Percentiles rank a stretch among this genome's conserved stretches.
Evolutionary conservation across 2,888 invertebrate species (phyloP).

Genomic region (Pemphredon lugubris): DNA sequence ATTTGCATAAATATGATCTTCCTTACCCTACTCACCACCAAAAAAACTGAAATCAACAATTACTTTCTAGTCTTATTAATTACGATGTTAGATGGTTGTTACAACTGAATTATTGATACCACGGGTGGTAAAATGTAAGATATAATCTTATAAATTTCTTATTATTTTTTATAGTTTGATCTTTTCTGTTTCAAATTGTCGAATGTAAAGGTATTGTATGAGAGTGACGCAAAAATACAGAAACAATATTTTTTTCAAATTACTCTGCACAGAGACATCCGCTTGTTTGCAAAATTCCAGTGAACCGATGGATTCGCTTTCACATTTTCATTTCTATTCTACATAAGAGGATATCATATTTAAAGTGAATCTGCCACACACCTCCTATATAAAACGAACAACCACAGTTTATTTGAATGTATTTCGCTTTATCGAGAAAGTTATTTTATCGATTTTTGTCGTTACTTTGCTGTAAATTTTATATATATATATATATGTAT

Average conservation of each 20-base stretch:
- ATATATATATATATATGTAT: slow-evolving; percentile 22
- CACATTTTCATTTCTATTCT: slow-evolving; percentile 10
- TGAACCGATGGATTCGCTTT: slow-evolving; percentile 29
- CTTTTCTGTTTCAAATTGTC: slow-evolving; percentile 1
- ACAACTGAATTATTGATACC: slow-evolving; percentile 7
- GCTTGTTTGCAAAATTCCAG: slow-evolving; percentile 42
- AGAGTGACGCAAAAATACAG: slow-evolving; percentile 39
- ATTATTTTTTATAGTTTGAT: slow-evolving; percentile 19
- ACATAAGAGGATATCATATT: slow-evolving; percentile 43
- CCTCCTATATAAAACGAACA: slow-evolving; percentile 24
- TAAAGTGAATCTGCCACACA: slow-evolving; percentile 34
- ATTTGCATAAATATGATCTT: too few relatives aligned
- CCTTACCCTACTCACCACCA: too few relatives aligned
- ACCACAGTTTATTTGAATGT: slow-evolving; percentile 33
- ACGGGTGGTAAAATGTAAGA: slow-evolving; percentile 13
- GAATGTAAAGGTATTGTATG: slow-evolving; percentile 29
- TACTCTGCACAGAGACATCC: neutral
- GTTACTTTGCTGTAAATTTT: slow-evolving; percentile 8
- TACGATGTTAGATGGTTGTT: slow-evolving; percentile 14
- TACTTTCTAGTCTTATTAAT: slow-evolving; percentile 39
- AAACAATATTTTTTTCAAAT: slow-evolving; percentile 35
- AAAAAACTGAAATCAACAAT: slow-evolving; percentile 16
- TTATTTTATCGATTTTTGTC: slow-evolving; percentile 1
- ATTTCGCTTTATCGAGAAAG: slow-evolving; percentile 5
- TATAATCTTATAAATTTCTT: slow-evolving; percentile 33